Evolutionary conservation across 2,888 invertebrate genomes (phyloP).

Genomic region (Ernsta delagoae): DNA sequence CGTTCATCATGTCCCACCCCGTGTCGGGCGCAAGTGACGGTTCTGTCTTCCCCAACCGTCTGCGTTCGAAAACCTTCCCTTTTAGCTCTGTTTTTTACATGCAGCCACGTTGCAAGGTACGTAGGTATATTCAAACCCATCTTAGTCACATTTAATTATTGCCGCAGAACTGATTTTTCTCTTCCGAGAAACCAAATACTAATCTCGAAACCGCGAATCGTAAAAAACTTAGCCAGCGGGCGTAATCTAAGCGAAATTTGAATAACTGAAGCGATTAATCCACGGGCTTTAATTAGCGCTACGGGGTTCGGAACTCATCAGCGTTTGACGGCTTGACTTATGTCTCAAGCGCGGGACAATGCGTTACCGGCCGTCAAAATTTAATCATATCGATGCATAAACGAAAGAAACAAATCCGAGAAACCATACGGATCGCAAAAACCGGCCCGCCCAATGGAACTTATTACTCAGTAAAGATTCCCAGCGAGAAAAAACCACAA

Average conservation of each 20-base stretch:
- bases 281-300: slow-evolving; percentile 70
- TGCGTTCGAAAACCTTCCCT: slow-evolving; percentile 71
- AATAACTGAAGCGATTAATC: slow-evolving; percentile 79
- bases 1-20: slow-evolving; percentile 77
- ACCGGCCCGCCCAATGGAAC: slow-evolving; percentile 66
- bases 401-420: slow-evolving; percentile 57
- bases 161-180: slow-evolving; percentile 65
- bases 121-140: slow-evolving; percentile 40
- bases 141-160: slow-evolving; percentile 57
- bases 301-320: slow-evolving; percentile 70
- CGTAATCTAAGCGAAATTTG: slow-evolving; percentile 65
- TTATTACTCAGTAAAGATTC: slow-evolving; percentile 76
- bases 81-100: slow-evolving; percentile 55
- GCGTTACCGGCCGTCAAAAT: slow-evolving; percentile 58
- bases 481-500: slow-evolving; percentile 81
- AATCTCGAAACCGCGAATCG: slow-evolving; percentile 73
- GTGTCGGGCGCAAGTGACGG: slow-evolving; percentile 78
- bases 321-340: slow-evolving; percentile 66
- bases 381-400: slow-evolving; percentile 59
- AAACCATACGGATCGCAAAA: slow-evolving; percentile 71
- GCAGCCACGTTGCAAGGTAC: slow-evolving; percentile 26
- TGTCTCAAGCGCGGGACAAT: slow-evolving; percentile 57
- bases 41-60: slow-evolving; percentile 75
- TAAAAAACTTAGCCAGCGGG: slow-evolving; percentile 71
- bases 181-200: slow-evolving; percentile 75